Conservation (phyloP, 2,113 vertebrate genomes). For the Candoia aspera region DNA sequence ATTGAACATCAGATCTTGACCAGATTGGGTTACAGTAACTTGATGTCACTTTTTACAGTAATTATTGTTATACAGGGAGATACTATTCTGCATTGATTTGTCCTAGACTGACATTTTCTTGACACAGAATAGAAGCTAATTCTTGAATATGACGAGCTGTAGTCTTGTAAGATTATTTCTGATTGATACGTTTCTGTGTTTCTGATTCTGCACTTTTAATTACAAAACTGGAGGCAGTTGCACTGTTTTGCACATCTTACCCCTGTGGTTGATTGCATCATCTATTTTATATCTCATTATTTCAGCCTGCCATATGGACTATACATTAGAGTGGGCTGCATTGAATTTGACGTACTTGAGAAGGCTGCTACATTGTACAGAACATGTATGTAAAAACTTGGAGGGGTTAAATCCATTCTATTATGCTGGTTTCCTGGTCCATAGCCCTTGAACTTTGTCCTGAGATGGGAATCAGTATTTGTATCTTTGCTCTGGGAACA, state of each 20-base stretch:
- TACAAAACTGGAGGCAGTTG: not conserved
- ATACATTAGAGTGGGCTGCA: not conserved
- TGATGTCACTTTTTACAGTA: not conserved
- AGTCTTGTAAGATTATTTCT: not conserved
- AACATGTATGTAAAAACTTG: not conserved
- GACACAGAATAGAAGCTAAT: not conserved
- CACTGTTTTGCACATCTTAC: not conserved
- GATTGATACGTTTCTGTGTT: not conserved
- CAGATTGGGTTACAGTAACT: not conserved
- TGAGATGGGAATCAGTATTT: not conserved
- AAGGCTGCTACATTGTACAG: not conserved
- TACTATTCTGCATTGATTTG: not conserved
- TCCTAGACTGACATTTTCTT: not conserved
- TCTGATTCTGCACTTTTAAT: not conserved
- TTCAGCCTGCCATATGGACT: not conserved
- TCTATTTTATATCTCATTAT: not conserved
- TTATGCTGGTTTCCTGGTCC: not conserved
- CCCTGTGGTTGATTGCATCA: not conserved
- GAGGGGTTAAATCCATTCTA: not conserved
- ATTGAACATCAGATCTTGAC: not conserved
- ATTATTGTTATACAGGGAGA: not conserved
- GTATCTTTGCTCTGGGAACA: not conserved
- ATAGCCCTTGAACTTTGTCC: not conserved
- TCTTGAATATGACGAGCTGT: not conserved
- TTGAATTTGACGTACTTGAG: not conserved